Percentiles rank a stretch among this genome's conserved stretches.
Conservation (phyloP, 1,140 invertebrate species). For the Andrena cerasifolii region DNA sequence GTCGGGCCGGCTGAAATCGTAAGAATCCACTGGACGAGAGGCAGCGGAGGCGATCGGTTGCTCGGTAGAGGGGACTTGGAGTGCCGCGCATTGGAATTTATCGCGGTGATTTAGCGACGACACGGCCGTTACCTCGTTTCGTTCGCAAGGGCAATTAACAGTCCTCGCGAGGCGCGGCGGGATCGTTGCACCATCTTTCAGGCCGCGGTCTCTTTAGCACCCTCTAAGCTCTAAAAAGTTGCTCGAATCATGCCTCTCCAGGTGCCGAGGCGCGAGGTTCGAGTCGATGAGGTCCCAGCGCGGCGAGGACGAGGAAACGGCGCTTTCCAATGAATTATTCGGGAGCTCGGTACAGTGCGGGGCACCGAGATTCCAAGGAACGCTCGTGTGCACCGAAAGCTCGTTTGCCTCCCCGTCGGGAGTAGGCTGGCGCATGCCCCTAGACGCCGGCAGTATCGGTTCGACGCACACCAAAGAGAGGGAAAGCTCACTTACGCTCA, state of each 20-base stretch:
- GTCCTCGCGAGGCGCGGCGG: background rate
- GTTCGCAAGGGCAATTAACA: constrained; percentile 52
- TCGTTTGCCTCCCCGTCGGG: constrained; percentile 27
- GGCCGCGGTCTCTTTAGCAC: background rate
- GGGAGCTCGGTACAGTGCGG: background rate
- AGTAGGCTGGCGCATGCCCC: constrained; percentile 60
- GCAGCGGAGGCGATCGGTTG: background rate
- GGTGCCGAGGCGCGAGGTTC: background rate
- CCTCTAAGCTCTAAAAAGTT: background rate
- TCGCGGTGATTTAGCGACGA: constrained; percentile 40
- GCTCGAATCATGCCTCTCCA: too few species aligned
- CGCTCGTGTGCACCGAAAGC: constrained; percentile 60
- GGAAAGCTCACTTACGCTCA: constrained; percentile 53
- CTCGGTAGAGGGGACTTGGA: constrained; percentile 25
- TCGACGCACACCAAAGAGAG: constrained; percentile 56
- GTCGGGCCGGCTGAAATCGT: too few species aligned
- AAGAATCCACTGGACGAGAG: too few species aligned
- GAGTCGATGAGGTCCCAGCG: background rate
- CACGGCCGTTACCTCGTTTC: constrained; percentile 48
- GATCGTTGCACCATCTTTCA: constrained; percentile 38
- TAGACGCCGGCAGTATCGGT: constrained; percentile 66
- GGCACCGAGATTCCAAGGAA: constrained; percentile 34
- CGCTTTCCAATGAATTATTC: constrained; percentile 15
- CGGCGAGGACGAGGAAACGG: background rate
- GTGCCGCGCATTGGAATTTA: constrained; percentile 42